These are phyloP conservation scores for Orcinus orca DNA, from an alignment of 2,113 vertebrate species.

Conservation along the genomic window DNA sequence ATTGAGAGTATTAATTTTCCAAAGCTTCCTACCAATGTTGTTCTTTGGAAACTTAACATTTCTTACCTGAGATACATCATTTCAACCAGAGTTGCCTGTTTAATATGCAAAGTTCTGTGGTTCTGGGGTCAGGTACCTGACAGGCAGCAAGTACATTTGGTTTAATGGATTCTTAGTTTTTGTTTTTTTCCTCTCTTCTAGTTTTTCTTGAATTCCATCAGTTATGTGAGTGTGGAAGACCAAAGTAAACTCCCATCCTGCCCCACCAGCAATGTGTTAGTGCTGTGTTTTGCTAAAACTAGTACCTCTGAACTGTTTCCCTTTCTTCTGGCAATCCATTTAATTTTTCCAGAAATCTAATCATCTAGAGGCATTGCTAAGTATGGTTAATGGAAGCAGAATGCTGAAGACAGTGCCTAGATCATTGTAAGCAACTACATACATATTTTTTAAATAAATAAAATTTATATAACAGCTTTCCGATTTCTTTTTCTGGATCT, in stretches of 20 bases:
- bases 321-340: background rate
- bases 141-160: background rate
- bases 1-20: background rate
- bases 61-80: background rate
- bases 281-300: background rate
- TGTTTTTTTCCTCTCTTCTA: background rate
- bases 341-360: background rate
- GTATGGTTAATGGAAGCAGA: background rate
- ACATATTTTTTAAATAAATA: background rate
- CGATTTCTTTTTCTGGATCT: background rate
- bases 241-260: background rate
- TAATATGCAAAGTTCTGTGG: background rate
- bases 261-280: background rate
- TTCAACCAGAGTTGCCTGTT: background rate
- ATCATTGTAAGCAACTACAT: background rate
- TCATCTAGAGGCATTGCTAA: background rate
- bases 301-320: background rate
- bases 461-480: background rate
- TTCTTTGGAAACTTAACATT: background rate
- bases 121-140: background rate
- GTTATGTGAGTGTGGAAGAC: background rate
- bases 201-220: background rate
- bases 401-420: background rate
- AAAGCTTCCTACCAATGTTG: background rate
- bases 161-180: background rate